Conservation (phyloP, 2,888 invertebrate genomes). For the Dasysyrphus albostriatus region DNA sequence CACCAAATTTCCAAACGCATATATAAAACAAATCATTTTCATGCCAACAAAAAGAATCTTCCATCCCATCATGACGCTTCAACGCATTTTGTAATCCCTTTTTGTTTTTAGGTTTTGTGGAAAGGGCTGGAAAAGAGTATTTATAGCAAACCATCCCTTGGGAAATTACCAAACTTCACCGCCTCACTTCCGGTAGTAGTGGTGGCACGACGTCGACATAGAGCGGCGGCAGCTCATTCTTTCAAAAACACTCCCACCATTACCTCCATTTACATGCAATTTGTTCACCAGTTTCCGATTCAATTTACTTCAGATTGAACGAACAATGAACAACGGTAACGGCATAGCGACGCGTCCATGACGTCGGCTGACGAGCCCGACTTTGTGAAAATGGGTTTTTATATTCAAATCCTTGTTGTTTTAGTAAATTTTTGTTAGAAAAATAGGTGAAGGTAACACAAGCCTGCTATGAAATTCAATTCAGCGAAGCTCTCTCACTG, state of each 20-base stretch:
- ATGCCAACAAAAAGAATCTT: constrained; percentile 56
- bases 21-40: constrained; percentile 72
- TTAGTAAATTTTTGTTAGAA: constrained; percentile 2
- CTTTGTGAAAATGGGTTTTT: constrained; percentile 8
- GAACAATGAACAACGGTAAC: constrained; percentile 18
- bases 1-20: constrained; percentile 24
- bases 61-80: constrained; percentile 58
- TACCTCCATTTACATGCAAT: constrained; percentile 58
- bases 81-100: constrained; percentile 70
- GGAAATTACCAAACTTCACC: constrained; percentile 68
- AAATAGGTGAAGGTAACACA: constrained; percentile 43
- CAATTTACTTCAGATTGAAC: constrained; percentile 69
- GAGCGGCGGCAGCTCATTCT: neutral
- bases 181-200: constrained; percentile 26
- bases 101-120: constrained; percentile 22
- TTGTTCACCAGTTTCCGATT: constrained; percentile 54
- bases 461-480: constrained; percentile 52
- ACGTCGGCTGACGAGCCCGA: neutral
- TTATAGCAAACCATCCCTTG: constrained; percentile 68
- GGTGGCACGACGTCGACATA: neutral
- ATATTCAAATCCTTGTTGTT: constrained; percentile 4
- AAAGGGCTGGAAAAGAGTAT: constrained; percentile 29
- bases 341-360: neutral
- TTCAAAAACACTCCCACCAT: constrained; percentile 24
- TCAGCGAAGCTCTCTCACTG: constrained; percentile 19